Evolutionary conservation across 2,113 vertebrate genomes (phyloP), one percentile per base, ranked within the genome.

Genomic region (Notiomystis cincta): DNA sequence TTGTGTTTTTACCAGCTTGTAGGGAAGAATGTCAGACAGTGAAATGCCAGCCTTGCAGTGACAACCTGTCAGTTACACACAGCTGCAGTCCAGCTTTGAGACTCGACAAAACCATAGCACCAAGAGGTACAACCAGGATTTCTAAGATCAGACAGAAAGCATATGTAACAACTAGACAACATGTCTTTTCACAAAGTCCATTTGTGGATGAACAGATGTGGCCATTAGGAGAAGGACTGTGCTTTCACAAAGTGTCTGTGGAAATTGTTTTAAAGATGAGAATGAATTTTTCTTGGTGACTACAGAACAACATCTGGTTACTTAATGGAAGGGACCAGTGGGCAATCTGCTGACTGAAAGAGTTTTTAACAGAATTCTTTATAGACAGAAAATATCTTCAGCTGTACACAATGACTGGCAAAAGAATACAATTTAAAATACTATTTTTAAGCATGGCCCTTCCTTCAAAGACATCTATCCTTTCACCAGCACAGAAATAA

Each of bases 1-100:
- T 61, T 78, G 14, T 69, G 38, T 72, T 77, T 87, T 7, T 33
- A 85, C 7, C 0, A 0, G 27, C 37, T 60, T 2, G 0, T 11
- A 24, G 8, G 64, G 58, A 62, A 70, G 25, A 70, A 57, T 42
- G 17, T 7, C 61, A 89, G 33, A 37, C n/a, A 79, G 56, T 8
- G 17, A 58, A 85, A 75, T 13, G 30, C 2, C 30, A 90, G 21
- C 13, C 51, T 70, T 84, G 44, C 47, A 82, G 17, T 67, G 48
- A 61, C 53, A 72, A 25, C 12, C 37, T 79, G 31, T 58, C 61
- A 69, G 44, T 61, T 86, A 27, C 30, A 31, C 15, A 53, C 31
- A 71, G 35, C 23, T 92, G 51, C 66, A n/a, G 22, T 64, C 53
- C 48, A 65, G 3, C 30, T 15, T 77, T 58, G 57, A 76, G 33